Percentiles rank a stretch among this genome's conserved stretches.
These are phyloP conservation scores for Tetranychus piercei DNA, from an alignment of 2,888 invertebrate species.

Conservation along the genomic window DNA sequence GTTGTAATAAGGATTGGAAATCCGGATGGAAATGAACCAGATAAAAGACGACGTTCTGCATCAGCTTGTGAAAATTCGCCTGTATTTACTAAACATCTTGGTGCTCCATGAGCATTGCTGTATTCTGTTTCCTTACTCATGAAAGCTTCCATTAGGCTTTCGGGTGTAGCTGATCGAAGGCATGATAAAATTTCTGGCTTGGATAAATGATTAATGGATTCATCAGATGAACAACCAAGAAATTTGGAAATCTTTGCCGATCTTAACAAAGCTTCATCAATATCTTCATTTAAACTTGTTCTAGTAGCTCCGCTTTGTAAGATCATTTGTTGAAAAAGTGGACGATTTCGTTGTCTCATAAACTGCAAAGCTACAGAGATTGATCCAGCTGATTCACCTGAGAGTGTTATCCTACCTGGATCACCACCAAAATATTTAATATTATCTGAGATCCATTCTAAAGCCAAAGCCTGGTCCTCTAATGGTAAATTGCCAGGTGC, in stretches of 20 bases:
- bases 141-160: not conserved
- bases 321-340: constrained; percentile 14
- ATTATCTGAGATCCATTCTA: constrained; percentile 20
- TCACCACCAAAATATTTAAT: constrained; percentile 19
- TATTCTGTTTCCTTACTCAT: not conserved
- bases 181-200: not conserved
- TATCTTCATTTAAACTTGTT: not conserved
- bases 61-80: not conserved
- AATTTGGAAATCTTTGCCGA: not conserved
- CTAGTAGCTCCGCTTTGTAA: constrained; percentile 16
- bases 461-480: constrained; percentile 18
- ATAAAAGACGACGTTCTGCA: not conserved
- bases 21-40: not conserved
- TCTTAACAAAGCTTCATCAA: not conserved
- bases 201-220: not conserved
- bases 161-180: not conserved
- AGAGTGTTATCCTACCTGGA: constrained; percentile 21
- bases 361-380: constrained; percentile 17
- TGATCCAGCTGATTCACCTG: constrained; percentile 23
- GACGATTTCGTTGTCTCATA: constrained; percentile 1
- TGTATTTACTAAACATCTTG: not conserved
- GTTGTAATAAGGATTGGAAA: not conserved
- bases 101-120: not conserved
- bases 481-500: constrained; percentile 14
- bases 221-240: not conserved